These are phyloP conservation scores for Brachirus orientalis DNA, from an alignment of 2,113 vertebrate species.

Conservation along the genomic window DNA sequence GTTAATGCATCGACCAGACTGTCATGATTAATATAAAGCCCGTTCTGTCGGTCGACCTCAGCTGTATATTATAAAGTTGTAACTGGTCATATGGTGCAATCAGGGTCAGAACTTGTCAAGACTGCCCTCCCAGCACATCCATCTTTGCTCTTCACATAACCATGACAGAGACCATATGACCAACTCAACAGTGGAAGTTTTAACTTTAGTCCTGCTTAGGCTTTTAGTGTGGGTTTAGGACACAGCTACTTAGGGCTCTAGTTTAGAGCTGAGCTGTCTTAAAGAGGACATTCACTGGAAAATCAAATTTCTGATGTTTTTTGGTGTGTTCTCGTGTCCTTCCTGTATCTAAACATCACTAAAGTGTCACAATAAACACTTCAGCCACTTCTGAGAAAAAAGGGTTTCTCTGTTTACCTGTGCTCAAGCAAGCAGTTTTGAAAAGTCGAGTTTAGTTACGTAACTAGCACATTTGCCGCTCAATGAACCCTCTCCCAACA, in stretches of 20 bases:
- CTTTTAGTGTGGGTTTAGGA: neutral
- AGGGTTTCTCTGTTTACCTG: no score
- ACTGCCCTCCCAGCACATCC: conserved; percentile 31
- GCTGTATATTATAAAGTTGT: neutral
- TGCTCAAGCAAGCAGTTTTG: no score
- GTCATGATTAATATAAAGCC: conserved; percentile 4
- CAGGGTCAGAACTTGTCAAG: conserved; percentile 10
- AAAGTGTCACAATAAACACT: no score
- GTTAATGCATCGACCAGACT: neutral
- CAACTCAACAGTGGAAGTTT: neutral
- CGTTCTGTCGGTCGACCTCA: conserved; percentile 29
- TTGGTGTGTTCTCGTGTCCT: no score
- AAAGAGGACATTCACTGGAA: no score
- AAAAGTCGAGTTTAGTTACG: no score
- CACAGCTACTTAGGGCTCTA: neutral
- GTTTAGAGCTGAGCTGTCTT: neutral
- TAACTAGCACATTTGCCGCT: no score
- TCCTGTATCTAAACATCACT: no score
- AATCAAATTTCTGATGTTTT: no score
- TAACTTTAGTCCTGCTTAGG: neutral
- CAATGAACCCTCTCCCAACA: no score
- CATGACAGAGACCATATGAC: conserved; percentile 17
- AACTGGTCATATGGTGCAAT: conserved; percentile 13
- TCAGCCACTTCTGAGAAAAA: no score
- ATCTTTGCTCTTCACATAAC: conserved; percentile 17